Base-by-base conservation (phyloP, 2,888 invertebrate genomes). In the Eupithecia exiguata region DNA sequence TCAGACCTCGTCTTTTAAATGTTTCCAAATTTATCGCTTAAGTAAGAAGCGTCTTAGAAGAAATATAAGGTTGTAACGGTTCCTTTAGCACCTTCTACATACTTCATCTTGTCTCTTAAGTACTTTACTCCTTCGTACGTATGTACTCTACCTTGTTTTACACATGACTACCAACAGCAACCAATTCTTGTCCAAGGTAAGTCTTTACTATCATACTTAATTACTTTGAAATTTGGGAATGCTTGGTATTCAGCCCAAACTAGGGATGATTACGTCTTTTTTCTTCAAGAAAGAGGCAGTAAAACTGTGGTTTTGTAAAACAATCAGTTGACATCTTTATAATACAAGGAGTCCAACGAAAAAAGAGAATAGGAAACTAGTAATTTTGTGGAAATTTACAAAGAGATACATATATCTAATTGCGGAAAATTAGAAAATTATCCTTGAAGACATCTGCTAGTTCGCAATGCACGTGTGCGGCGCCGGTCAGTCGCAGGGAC, bases 381-480 rank as follows among this genome's bases (percentile, higher is more conserved):
- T 21, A 58, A 25, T 58, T 58, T 58, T 58, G 3, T 21, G 49
- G 49, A 49, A 49, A 49, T 21, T 21, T 53, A 21, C 53, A 21
- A 53, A 21, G 49, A 9, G 53, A 0, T 25, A 58, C 14, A 58
- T 25, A 58, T 58, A 12, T 21, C 53, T 73, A 67, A 76, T 49
- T 72, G 62, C 30, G 63, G 62, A 49, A 77, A 80, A 70, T 67
- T 78, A 76, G 70, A 46, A 75, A 79, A 75, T 79, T 76, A 79
- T 72, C 80, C 82, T 84, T 79, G 79, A 84, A 86, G 84, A 86
- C 89, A 90, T 85, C 82, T 90, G 91, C 81, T 80, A 74, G 76
- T 89, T 89, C 86, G 83, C 87, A 58, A 79, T 80, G 83, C 80
- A 81, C 74, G 78, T 68, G 67, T 25, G 77, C 74, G 79, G 71